Base-by-base conservation (phyloP, 2,888 invertebrate species). In the Apocheima hispidaria region DNA sequence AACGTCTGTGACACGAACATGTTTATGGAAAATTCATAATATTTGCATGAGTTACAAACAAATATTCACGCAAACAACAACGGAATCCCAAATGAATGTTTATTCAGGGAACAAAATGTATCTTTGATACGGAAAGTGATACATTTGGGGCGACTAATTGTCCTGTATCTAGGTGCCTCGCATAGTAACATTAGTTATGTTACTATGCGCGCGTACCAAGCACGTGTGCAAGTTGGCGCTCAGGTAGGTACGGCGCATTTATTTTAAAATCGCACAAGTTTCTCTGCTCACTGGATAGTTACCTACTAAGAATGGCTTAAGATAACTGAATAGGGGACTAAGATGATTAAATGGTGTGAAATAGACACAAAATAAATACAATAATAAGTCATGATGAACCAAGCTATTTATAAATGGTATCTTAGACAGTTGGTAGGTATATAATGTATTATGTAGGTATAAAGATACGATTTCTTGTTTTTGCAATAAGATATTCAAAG, bases 121-220 rank as follows among this genome's bases (percentile, higher is more conserved):
- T 46, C 30, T 46, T 33, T 52, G 38, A 59, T 59, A 52, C 40
- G 46, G 51, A 40, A 33, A 33, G 52, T 52, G 59, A 59, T 59
- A 59, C 46, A 59, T 59, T 48, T 40, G 21, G 46, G 18, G 33
- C 41, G 48, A 56, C 60, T 66, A 68, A 66, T 64, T 66, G 68
- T n/a, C n/a, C n/a, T n/a, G n/a, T n/a, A n/a, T n/a, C n/a, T n/a
- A n/a, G n/a, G n/a, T n/a, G n/a, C n/a, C n/a, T n/a, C n/a, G n/a
- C n/a, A n/a, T n/a, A n/a, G n/a, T n/a, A n/a, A n/a, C n/a, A n/a
- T n/a, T n/a, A n/a, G n/a, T n/a, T n/a, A n/a, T n/a, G n/a, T n/a
- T n/a, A n/a, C n/a, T n/a, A n/a, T n/a, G n/a, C n/a, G n/a, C n/a
- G 48, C 59, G 48, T 51, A 60, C 44, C 57, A 51, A 59, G 63